Evolutionary conservation across 2,888 invertebrate genomes (phyloP).

Genomic region (Cyclophora albipunctata): DNA sequence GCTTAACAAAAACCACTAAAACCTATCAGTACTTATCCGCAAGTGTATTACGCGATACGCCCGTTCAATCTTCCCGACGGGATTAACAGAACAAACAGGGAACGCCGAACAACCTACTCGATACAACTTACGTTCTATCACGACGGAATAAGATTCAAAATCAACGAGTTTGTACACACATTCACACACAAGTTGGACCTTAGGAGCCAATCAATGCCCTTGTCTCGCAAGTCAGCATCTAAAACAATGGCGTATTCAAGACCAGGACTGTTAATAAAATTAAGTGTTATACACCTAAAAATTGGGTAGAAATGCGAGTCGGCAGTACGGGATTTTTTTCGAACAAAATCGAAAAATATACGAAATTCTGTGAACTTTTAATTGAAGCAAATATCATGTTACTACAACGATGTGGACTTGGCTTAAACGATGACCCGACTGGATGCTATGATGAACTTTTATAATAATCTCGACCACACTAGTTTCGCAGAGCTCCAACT

Average conservation of each 20-base stretch:
- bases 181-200: neutral
- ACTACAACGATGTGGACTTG: too few species aligned
- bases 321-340: too few species aligned
- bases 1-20: conserved; percentile 9
- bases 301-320: too few species aligned
- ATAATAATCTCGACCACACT: too few species aligned
- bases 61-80: conserved; percentile 12
- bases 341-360: too few species aligned
- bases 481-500: too few species aligned
- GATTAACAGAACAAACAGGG: conserved; percentile 14
- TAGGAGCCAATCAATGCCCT: conserved; percentile 2
- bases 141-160: neutral
- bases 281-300: neutral
- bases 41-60: conserved; percentile 9
- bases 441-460: too few species aligned
- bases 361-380: too few species aligned
- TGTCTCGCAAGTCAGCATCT: conserved; percentile 2
- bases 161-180: neutral
- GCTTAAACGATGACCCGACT: too few species aligned
- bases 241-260: conserved; percentile 1
- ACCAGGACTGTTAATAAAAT: conserved; percentile 1
- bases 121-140: neutral
- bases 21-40: conserved; percentile 11
- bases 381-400: too few species aligned
- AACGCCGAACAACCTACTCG: neutral